Evolutionary conservation across 2,888 invertebrate genomes (phyloP).

Genomic region (Oxyteleia sp.): DNA sequence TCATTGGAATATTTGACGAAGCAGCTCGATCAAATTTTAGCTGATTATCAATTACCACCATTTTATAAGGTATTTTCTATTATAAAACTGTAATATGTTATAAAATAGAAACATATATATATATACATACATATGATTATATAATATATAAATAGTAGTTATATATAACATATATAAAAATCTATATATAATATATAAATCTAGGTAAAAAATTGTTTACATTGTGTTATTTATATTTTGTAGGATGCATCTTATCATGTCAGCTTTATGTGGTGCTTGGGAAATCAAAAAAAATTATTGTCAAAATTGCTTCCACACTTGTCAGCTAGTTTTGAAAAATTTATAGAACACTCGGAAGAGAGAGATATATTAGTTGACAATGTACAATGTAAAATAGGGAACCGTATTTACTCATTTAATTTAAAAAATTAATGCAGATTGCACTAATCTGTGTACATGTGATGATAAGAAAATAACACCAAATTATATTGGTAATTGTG

Average conservation of each 20-base stretch:
- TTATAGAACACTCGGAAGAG: slow-evolving; percentile 86
- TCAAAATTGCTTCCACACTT: slow-evolving; percentile 88
- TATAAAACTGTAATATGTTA: too few relatives aligned
- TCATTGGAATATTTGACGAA: slow-evolving; percentile 89
- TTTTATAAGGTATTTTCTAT: slow-evolving; percentile 92
- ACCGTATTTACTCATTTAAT: slow-evolving; percentile 91
- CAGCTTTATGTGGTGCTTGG: slow-evolving; percentile 94
- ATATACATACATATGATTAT: too few relatives aligned
- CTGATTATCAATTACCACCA: slow-evolving; percentile 92
- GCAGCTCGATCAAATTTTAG: slow-evolving; percentile 90
- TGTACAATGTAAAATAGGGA: slow-evolving; percentile 92
- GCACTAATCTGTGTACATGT: too few relatives aligned
- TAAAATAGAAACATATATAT: too few relatives aligned
- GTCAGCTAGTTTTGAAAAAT: slow-evolving; percentile 87
- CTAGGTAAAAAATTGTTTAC: slow-evolving; percentile 22
- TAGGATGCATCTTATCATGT: slow-evolving; percentile 95
- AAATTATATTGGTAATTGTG: too few relatives aligned
- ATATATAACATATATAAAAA: too few relatives aligned
- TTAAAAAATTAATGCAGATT: slow-evolving; percentile 82
- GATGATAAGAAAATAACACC: too few relatives aligned
- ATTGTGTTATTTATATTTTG: slow-evolving; percentile 83
- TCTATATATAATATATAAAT: too few relatives aligned
- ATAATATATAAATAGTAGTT: too few relatives aligned
- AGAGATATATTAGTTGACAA: slow-evolving; percentile 88
- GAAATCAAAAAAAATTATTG: slow-evolving; percentile 89